These are phyloP conservation scores for Neopipo cinnamomea DNA, from an alignment of 2,113 vertebrate genomes.

Conservation along the genomic window DNA sequence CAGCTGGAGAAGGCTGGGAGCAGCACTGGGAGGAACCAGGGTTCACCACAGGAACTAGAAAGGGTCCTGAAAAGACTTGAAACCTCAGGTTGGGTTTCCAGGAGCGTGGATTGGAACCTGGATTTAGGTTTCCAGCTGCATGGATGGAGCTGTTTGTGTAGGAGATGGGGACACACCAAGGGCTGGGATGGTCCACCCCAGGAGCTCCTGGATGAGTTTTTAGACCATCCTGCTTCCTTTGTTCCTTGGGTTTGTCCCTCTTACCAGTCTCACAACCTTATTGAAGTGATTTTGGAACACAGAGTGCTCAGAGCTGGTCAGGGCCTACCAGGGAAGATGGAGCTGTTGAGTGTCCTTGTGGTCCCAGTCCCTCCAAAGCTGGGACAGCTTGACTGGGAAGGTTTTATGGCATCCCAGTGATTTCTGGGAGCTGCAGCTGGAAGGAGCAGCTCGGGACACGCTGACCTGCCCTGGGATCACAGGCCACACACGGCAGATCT, in stretches of 20 bases:
- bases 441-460: not conserved
- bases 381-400: not conserved
- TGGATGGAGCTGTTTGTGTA: fast-evolving
- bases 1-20: not conserved
- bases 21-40: not conserved
- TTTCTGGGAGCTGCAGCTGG: not conserved
- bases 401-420: not conserved
- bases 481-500: not conserved
- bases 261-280: not conserved
- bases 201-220: not conserved
- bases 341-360: not conserved
- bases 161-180: not conserved
- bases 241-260: not conserved
- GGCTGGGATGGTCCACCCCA: not conserved
- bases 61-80: not conserved
- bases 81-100: not conserved
- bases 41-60: not conserved
- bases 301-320: not conserved
- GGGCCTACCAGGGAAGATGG: not conserved
- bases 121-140: not conserved
- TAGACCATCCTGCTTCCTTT: not conserved
- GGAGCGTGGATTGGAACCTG: not conserved
- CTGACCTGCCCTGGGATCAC: not conserved
- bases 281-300: not conserved
- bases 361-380: not conserved